Evolutionary conservation across 2,888 invertebrate genomes (phyloP).

Genomic region (Buathra laborator): DNA sequence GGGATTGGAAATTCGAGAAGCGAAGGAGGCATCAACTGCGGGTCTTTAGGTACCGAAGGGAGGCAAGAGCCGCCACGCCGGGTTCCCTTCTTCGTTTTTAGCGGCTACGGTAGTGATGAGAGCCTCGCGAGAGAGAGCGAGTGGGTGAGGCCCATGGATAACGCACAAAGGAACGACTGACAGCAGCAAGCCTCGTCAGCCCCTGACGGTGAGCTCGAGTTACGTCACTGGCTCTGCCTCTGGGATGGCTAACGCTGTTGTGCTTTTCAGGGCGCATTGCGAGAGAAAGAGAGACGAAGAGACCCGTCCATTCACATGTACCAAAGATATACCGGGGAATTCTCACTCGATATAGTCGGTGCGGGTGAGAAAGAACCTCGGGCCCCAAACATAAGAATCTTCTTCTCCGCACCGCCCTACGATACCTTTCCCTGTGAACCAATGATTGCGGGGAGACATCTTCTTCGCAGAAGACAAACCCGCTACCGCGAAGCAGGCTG

Average conservation of each 20-base stretch:
- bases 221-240: constrained; percentile 79
- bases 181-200: constrained; percentile 78
- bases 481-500: constrained; percentile 4
- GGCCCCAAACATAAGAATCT: constrained; percentile 58
- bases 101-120: constrained; percentile 53
- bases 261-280: constrained; percentile 77
- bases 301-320: constrained; percentile 69
- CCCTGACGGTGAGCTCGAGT: constrained; percentile 81
- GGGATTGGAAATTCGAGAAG: constrained; percentile 75
- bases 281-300: constrained; percentile 23
- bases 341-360: constrained; percentile 49
- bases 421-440: constrained; percentile 49
- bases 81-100: constrained; percentile 16
- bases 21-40: constrained; percentile 71
- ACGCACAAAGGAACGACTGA: constrained; percentile 80
- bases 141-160: constrained; percentile 78
- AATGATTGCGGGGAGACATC: constrained; percentile 59
- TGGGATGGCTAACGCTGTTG: constrained; percentile 67
- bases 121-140: constrained; percentile 70
- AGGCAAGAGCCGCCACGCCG: constrained; percentile 16
- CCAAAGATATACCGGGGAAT: constrained; percentile 41
- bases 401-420: constrained; percentile 55
- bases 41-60: constrained; percentile 59
- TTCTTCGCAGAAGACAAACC: constrained; percentile 43
- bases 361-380: constrained; percentile 65